These are phyloP conservation scores for Argyrosomus regius DNA, from an alignment of 2,797 vertebrate species.

Conservation along the genomic window DNA sequence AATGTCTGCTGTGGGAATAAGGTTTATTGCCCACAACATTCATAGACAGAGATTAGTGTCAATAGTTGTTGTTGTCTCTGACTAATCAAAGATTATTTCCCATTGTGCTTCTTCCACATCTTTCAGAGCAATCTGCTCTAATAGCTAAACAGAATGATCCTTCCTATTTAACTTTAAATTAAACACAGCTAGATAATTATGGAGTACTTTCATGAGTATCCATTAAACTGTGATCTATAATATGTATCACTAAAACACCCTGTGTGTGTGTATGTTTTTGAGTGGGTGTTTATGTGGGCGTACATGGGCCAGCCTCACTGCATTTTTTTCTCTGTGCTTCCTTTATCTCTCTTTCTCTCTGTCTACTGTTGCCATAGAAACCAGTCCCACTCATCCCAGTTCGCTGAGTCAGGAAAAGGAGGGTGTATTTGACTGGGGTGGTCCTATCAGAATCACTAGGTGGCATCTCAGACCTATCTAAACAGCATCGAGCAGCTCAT, in stretches of 20 bases:
- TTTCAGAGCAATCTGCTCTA: constrained; percentile 15
- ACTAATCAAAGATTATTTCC: constrained; percentile 24
- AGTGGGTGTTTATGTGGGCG: constrained; percentile 41
- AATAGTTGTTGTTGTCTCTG: constrained; percentile 9
- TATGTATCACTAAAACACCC: constrained; percentile 1
- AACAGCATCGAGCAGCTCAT: neutral
- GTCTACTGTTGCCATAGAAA: constrained; percentile 76
- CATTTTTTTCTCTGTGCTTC: constrained; percentile 29
- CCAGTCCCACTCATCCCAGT: constrained; percentile 61
- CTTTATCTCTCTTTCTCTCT: constrained; percentile 29
- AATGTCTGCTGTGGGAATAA: constrained; percentile 30
- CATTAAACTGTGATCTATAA: constrained; percentile 22
- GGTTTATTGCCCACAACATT: constrained; percentile 27
- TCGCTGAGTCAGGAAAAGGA: constrained; percentile 72
- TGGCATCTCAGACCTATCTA: constrained; percentile 68
- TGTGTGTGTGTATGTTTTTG: constrained; percentile 5
- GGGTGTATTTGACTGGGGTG: constrained; percentile 34
- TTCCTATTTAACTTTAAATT: neutral
- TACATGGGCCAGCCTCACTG: constrained; percentile 30
- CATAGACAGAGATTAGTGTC: constrained; percentile 15
- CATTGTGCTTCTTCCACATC: constrained; percentile 10
- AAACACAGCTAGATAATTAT: neutral
- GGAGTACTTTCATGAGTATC: neutral
- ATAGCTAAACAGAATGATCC: constrained; percentile 4
- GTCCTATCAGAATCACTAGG: constrained; percentile 67